phyloP scores from a whole-genome alignment of 2,113 vertebrate genomes.

The Dinomys branickii region DNA sequence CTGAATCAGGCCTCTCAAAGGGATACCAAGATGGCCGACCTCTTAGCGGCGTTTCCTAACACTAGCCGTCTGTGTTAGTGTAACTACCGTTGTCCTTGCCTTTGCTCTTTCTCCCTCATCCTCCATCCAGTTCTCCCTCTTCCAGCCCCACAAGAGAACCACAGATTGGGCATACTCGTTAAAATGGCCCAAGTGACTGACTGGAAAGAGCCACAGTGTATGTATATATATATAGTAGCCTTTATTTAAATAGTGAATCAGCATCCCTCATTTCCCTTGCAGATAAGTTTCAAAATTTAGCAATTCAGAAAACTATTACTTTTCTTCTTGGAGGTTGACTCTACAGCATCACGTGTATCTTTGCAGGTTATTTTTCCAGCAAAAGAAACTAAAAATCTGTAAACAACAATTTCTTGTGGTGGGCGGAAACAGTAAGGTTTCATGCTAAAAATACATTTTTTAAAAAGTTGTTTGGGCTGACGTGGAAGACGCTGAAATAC shows the following conservation, averaged over 20 bases:
- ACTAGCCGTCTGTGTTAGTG: neutral
- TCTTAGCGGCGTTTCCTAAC: neutral
- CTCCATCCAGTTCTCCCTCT: neutral
- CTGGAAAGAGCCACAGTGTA: neutral
- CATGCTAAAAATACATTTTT: conserved; percentile 24
- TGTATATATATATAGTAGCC: neutral
- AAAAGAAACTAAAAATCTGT: conserved; percentile 29
- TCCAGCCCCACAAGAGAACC: neutral
- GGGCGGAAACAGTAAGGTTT: conserved; percentile 4
- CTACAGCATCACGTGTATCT: neutral
- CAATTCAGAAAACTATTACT: neutral
- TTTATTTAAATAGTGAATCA: neutral
- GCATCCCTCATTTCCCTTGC: neutral
- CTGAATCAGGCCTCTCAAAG: neutral
- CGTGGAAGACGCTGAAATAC: neutral
- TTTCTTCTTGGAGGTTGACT: neutral
- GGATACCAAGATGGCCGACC: neutral
- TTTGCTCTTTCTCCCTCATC: neutral
- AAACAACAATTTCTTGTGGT: neutral
- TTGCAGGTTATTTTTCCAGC: conserved; percentile 35
- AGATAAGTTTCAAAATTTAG: conserved; percentile 1
- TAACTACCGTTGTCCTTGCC: neutral
- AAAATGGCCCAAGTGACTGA: neutral
- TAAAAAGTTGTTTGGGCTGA: neutral
- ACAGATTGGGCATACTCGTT: neutral